Evolutionary conservation across 1,140 invertebrate genomes (phyloP), one percentile per base, ranked within the genome.

Genomic region (Carcinoscorpius rotundicauda): DNA sequence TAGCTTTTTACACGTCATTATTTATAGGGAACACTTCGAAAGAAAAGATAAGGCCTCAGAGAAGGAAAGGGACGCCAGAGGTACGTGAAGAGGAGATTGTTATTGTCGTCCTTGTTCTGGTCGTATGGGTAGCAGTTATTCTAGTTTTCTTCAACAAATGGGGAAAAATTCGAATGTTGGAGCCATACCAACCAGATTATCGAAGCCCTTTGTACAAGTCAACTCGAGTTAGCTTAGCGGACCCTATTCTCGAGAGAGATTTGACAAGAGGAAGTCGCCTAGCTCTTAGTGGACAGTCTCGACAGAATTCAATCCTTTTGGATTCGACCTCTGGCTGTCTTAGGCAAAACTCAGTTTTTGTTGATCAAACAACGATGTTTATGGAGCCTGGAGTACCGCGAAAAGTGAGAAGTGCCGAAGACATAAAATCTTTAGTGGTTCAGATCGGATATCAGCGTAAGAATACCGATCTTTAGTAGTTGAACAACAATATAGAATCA

Each of bases 111-210:
- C 78, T 93, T 71, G 89, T 93, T 50, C 78, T 94, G 55, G 81
- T 90, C 66, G 85, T 93, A 6, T 94, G 91, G 91, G 85, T 88
- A 4, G 89, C 84, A 0, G 90, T 89, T 6, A 92, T 94, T 72
- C 87, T 86, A 1, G 77, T 89, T 5, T 89, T 89, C 76, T 87
- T 89, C 79, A 89, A 89, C 78, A 83, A 88, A 61, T 91, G 88
- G 88, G 87, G 87, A 64, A 94, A 94, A 80, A 94, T 93, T 58
- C 82, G 91, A 55, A 93, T 93, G 87, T 75, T 89, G 75, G 86
- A 88, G 73, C 88, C 87, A 4, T 90, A 88, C 76, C 88, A 88
- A 72, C 88, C 86, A 5, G 89, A 91, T 71, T 91, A 90, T 75
- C 91, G 91, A 51, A 58, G 64, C 49, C 64, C 63, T 11, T 29